Conservation (phyloP, 1,140 invertebrate genomes). For the Drosophila ananassae region DNA sequence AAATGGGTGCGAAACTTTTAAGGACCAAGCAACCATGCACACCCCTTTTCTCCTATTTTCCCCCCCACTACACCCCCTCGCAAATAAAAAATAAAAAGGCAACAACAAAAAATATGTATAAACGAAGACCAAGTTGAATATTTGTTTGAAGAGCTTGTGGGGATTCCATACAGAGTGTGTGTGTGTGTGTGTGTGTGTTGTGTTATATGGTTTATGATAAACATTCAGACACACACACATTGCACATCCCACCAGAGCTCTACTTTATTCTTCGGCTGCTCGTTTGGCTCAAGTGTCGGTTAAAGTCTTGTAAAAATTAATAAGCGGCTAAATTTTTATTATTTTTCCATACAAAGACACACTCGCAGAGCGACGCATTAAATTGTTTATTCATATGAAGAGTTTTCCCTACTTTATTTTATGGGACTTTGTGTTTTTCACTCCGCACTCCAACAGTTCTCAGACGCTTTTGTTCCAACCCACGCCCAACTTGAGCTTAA, state of each 20-base stretch:
- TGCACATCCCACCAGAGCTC: constrained; percentile 11
- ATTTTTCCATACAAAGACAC: constrained; percentile 57
- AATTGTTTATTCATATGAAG: constrained; percentile 66
- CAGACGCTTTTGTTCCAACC: constrained; percentile 42
- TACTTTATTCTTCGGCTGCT: constrained; percentile 17
- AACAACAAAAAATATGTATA: constrained; percentile 25
- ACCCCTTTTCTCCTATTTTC: not conserved
- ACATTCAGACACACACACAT: constrained; percentile 42
- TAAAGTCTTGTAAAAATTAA: constrained; percentile 81
- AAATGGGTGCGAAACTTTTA: constrained; percentile 47
- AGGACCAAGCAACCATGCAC: constrained; percentile 29
- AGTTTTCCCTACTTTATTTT: constrained; percentile 53
- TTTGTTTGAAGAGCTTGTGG: constrained; percentile 64
- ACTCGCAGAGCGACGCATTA: constrained; percentile 25
- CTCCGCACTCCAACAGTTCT: constrained; percentile 34
- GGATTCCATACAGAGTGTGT: not conserved
- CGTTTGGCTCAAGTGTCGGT: constrained; percentile 69
- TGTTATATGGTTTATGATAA: constrained; percentile 18
- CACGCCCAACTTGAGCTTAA: constrained; percentile 53
- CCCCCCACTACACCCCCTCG: constrained; percentile 8
- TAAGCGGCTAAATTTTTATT: constrained; percentile 79
- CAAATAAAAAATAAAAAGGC: constrained; percentile 27
- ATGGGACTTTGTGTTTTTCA: constrained; percentile 45
- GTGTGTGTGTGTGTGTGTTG: not conserved
- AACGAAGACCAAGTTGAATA: constrained; percentile 55